Percentiles rank a stretch among this genome's conserved stretches.
Conservation (phyloP, 2,113 vertebrate species). For the Apaloderma vittatum region DNA sequence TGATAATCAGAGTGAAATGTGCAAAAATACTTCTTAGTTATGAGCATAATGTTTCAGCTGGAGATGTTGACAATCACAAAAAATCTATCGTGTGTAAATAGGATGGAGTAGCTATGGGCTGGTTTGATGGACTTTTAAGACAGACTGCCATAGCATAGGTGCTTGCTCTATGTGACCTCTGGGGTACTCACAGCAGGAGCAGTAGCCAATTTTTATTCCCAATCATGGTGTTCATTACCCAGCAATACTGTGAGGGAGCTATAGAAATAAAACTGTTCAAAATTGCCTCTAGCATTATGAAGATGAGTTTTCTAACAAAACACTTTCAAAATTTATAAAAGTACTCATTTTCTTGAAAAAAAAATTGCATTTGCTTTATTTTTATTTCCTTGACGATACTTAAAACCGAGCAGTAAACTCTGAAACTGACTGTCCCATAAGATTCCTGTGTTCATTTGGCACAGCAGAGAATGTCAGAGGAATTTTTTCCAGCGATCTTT, state of each 20-base stretch:
- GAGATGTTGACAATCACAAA: not conserved
- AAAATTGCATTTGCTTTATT: not conserved
- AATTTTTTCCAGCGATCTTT: not conserved
- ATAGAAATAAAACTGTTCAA: not conserved
- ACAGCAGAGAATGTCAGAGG: not conserved
- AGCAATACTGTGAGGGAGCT: not conserved
- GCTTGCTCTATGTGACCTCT: not conserved
- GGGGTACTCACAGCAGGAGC: not conserved
- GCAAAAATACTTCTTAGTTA: not conserved
- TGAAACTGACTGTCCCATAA: not conserved
- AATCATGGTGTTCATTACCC: not conserved
- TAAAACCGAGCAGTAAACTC: not conserved
- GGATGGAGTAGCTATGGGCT: not conserved
- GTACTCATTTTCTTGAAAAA: not conserved
- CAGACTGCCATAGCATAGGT: not conserved
- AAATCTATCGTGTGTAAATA: not conserved
- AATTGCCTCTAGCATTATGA: not conserved
- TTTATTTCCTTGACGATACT: not conserved
- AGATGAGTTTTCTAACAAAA: not conserved
- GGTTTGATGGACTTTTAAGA: not conserved
- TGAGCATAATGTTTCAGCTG: not conserved
- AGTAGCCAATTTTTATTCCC: not conserved
- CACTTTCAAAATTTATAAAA: not conserved
- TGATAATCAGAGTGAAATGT: not conserved
- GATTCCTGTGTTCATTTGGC: not conserved